These are phyloP conservation scores for Coracopsis vasa DNA, from an alignment of 2,113 vertebrate genomes.

Conservation along the genomic window DNA sequence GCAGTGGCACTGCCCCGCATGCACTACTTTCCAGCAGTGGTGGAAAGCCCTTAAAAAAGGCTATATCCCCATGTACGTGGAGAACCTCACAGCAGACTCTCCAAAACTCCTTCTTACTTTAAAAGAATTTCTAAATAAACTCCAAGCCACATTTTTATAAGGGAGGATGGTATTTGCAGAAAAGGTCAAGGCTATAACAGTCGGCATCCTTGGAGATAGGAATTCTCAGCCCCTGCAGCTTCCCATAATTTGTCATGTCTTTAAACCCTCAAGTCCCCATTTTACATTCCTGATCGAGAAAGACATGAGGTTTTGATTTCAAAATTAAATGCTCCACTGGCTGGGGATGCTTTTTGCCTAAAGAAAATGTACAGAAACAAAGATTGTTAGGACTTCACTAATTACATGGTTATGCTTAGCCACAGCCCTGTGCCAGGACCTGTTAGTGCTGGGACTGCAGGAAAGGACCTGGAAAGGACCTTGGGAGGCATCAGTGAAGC, in stretches of 20 bases:
- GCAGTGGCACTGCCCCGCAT: background rate
- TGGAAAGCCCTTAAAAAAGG: background rate
- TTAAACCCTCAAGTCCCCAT: slow-evolving; percentile 49
- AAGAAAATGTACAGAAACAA: background rate
- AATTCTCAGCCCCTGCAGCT: slow-evolving; percentile 59
- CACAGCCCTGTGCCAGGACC: background rate
- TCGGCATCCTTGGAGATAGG: slow-evolving; percentile 52
- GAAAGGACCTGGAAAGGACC: background rate
- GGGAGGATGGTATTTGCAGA: slow-evolving; percentile 55
- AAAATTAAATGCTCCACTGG: background rate
- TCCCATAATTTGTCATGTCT: slow-evolving; percentile 55
- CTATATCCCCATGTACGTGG: background rate
- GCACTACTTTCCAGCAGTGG: background rate
- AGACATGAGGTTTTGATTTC: slow-evolving; percentile 27
- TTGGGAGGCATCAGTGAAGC: background rate
- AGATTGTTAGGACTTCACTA: background rate
- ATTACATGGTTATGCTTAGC: background rate
- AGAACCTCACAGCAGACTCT: background rate
- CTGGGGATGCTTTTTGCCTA: background rate
- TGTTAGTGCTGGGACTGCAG: background rate
- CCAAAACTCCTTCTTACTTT: background rate
- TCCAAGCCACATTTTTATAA: slow-evolving; percentile 56
- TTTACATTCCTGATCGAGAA: slow-evolving; percentile 25
- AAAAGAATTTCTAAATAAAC: slow-evolving; percentile 52
- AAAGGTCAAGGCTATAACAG: slow-evolving; percentile 50